A percentile compares a stretch with the other conserved stretches of the same genome.
phyloP scores from a whole-genome alignment of 2,113 vertebrate species.

The Progne subis region DNA sequence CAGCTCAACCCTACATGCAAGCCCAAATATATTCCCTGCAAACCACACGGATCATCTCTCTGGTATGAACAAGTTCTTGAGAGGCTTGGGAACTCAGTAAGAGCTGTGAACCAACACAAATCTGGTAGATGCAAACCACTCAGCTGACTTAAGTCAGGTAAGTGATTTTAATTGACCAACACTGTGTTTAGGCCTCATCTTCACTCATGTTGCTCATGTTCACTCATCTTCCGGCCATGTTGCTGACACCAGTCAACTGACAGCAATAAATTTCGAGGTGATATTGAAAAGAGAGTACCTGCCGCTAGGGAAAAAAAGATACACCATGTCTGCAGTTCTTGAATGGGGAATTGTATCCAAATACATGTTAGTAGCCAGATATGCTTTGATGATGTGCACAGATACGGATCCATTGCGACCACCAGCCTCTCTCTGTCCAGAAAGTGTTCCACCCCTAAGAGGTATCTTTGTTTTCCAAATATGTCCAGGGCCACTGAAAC shows the following conservation, averaged over 20 bases:
- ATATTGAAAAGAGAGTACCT: neutral
- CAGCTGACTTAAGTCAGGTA: neutral
- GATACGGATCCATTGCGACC: neutral
- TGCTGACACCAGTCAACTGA: neutral
- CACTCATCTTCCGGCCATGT: neutral
- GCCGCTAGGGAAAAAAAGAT: neutral
- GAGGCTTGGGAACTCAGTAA: neutral
- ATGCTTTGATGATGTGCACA: neutral
- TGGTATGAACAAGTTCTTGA: neutral
- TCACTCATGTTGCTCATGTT: neutral
- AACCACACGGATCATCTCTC: neutral
- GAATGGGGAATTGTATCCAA: neutral
- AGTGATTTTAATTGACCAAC: neutral
- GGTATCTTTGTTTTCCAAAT: neutral
- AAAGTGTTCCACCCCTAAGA: neutral
- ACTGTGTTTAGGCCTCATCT: neutral
- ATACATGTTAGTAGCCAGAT: neutral
- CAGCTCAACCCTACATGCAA: neutral
- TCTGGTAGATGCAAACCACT: neutral
- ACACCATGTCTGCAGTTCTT: neutral
- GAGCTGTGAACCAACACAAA: neutral
- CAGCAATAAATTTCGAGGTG: neutral
- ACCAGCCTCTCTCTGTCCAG: neutral
- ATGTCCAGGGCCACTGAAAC: neutral
- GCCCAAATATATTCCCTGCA: neutral